Conservation (phyloP, 2,888 invertebrate genomes). For the Hymenopus coronatus region DNA sequence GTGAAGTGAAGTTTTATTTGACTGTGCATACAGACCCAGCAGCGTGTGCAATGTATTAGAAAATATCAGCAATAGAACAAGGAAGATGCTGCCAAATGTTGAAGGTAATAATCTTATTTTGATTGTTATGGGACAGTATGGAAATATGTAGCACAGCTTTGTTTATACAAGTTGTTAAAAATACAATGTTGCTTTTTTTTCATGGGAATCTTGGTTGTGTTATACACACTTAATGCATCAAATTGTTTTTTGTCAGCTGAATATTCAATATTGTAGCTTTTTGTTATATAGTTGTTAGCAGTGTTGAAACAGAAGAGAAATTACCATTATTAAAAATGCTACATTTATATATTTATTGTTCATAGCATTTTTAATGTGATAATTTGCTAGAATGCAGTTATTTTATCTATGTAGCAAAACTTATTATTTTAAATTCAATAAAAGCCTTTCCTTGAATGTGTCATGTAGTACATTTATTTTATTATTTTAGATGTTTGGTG, state of each 20-base stretch:
- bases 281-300: slow-evolving; percentile 24
- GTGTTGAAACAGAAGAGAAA: slow-evolving; percentile 2
- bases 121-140: slow-evolving; percentile 12
- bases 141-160: slow-evolving; percentile 24
- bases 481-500: slow-evolving; percentile 20
- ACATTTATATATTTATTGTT: not conserved
- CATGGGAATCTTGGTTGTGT: not conserved
- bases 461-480: slow-evolving; percentile 32
- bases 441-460: slow-evolving; percentile 31
- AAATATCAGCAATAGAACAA: slow-evolving; percentile 6
- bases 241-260: slow-evolving; percentile 22
- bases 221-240: slow-evolving; percentile 19
- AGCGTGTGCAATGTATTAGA: not conserved
- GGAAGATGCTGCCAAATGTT: slow-evolving; percentile 43
- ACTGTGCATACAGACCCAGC: no score
- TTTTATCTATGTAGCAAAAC: slow-evolving; percentile 28
- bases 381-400: slow-evolving; percentile 25
- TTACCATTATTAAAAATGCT: slow-evolving; percentile 16
- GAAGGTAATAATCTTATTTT: slow-evolving; percentile 21
- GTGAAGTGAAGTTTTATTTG: no score
- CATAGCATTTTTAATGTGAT: slow-evolving; percentile 13
- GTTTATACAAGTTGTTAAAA: slow-evolving; percentile 9
- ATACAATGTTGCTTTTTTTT: not conserved
- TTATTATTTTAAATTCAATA: slow-evolving; percentile 33
- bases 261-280: slow-evolving; percentile 23